Evolutionary conservation across 2,888 invertebrate species (phyloP).

Genomic region (Griposia aprilina): DNA sequence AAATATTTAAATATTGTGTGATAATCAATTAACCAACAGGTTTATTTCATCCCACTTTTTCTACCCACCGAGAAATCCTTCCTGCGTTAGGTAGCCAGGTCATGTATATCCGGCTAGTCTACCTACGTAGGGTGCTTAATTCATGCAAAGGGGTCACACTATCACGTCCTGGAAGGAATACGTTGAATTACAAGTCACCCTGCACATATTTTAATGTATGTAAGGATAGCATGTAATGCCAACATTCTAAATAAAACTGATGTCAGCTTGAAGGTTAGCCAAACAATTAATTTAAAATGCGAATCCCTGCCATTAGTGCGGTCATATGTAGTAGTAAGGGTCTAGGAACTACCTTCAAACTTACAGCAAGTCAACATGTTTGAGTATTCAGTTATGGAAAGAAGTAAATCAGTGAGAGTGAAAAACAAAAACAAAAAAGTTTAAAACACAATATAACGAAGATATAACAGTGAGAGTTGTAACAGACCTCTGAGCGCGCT

Average conservation of each 20-base stretch:
- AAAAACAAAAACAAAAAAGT: constrained; percentile 65
- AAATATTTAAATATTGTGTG: too few species aligned
- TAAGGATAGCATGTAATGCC: constrained; percentile 24
- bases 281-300: background rate
- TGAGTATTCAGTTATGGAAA: constrained; percentile 69
- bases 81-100: too few species aligned
- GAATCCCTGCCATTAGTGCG: background rate
- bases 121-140: background rate
- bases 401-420: constrained; percentile 74
- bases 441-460: constrained; percentile 69
- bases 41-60: too few species aligned
- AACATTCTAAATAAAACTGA: constrained; percentile 29
- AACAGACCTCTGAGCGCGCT: constrained; percentile 68
- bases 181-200: background rate
- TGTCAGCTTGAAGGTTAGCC: constrained; percentile 47
- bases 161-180: background rate
- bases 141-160: background rate
- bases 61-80: too few species aligned
- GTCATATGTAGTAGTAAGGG: background rate
- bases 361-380: constrained; percentile 69
- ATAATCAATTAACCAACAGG: too few species aligned
- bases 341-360: constrained; percentile 69
- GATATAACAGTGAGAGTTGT: constrained; percentile 64
- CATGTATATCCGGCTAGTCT: background rate
- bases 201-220: constrained; percentile 18